phyloP scores from a whole-genome alignment of 2,113 vertebrate species.

The Crypturellus undulatus region DNA sequence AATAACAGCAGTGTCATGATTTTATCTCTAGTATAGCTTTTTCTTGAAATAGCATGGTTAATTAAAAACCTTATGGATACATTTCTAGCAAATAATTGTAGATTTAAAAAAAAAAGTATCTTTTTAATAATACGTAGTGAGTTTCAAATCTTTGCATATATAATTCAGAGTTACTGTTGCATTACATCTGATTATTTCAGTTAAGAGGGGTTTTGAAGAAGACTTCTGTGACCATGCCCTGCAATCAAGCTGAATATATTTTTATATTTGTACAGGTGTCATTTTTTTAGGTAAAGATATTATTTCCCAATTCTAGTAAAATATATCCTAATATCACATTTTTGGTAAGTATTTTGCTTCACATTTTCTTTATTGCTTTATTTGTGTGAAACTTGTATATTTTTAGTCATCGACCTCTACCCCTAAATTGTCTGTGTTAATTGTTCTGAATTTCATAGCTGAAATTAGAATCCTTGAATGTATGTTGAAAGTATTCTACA shows the following conservation, averaged over 20 bases:
- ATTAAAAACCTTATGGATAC: not conserved
- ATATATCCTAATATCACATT: not conserved
- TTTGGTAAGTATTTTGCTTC: not conserved
- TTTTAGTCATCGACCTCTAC: not conserved
- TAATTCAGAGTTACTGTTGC: not conserved
- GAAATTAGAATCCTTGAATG: not conserved
- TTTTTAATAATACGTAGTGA: not conserved
- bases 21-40: not conserved
- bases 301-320: not conserved
- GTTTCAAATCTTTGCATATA: not conserved
- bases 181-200: not conserved
- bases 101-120: not conserved
- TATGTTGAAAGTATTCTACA: not conserved
- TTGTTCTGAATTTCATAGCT: rapidly evolving
- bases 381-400: not conserved
- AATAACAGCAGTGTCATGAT: not conserved
- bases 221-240: not conserved
- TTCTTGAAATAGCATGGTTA: not conserved
- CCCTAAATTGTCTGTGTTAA: not conserved
- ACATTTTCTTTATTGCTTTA: not conserved
- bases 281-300: not conserved
- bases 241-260: not conserved
- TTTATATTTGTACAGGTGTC: not conserved
- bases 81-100: not conserved
- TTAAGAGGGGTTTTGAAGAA: not conserved